These are phyloP conservation scores for Xestia xanthographa DNA, from an alignment of 2,888 invertebrate species.

Conservation along the genomic window DNA sequence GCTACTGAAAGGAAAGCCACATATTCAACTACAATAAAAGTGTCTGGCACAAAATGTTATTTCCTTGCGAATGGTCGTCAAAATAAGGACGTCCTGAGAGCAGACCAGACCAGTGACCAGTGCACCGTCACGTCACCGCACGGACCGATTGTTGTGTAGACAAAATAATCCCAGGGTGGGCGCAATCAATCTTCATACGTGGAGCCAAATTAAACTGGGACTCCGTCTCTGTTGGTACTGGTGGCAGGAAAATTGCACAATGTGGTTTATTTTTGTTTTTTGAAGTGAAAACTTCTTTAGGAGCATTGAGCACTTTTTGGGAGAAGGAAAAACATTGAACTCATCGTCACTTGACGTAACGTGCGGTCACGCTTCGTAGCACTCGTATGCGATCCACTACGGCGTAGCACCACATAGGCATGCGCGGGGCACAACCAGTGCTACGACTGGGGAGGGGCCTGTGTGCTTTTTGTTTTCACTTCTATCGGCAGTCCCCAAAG, in stretches of 20 bases:
- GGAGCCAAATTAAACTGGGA: slow-evolving; percentile 78
- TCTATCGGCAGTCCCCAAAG: too few species aligned
- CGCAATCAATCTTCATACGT: slow-evolving; percentile 87
- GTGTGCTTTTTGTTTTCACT: too few species aligned
- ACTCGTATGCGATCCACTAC: too few species aligned
- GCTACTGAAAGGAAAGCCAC: slow-evolving; percentile 53
- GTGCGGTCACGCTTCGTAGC: too few species aligned
- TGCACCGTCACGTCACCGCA: slow-evolving; percentile 71
- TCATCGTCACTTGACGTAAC: too few species aligned
- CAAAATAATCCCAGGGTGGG: slow-evolving; percentile 83
- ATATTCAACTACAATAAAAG: slow-evolving; percentile 65
- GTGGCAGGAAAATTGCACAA: slow-evolving; percentile 64
- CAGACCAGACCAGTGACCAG: slow-evolving; percentile 32
- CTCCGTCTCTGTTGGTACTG: slow-evolving; percentile 70
- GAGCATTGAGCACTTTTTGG: too few species aligned
- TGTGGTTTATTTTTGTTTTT: slow-evolving; percentile 25
- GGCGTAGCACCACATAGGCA: too few species aligned
- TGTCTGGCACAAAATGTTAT: slow-evolving; percentile 64
- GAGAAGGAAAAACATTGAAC: too few species aligned
- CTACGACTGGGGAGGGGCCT: too few species aligned
- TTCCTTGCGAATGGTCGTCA: slow-evolving; percentile 68
- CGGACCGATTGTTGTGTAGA: slow-evolving; percentile 78
- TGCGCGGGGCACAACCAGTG: too few species aligned
- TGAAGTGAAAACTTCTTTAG: too few species aligned
- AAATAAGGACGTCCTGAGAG: slow-evolving; percentile 82